Conservation (phyloP, 2,797 vertebrate species). For the Typhlichthys subterraneus region DNA sequence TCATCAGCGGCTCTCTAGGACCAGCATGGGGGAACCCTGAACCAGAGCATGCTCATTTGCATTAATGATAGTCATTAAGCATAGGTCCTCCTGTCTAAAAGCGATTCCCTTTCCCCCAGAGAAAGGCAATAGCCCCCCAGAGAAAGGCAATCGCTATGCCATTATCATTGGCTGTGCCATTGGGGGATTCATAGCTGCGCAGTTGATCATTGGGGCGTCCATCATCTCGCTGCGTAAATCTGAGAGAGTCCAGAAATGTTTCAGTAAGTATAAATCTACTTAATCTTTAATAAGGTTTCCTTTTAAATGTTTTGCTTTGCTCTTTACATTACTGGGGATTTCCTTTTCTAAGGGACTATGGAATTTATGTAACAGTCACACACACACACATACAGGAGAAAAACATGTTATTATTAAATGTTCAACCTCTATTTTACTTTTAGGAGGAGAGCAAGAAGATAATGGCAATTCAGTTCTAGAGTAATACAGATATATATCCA, state of each 20-base stretch:
- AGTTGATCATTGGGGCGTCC: slow-evolving; percentile 47
- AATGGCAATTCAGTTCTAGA: slow-evolving; percentile 37
- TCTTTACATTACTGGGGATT: neutral
- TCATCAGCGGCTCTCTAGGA: too few species aligned
- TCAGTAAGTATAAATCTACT: slow-evolving; percentile 41
- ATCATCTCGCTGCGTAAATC: slow-evolving; percentile 45
- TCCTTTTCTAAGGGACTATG: neutral
- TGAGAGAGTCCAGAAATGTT: slow-evolving; percentile 41
- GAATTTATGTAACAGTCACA: neutral
- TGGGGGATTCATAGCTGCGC: slow-evolving; percentile 59
- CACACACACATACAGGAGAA: neutral
- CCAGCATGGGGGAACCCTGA: too few species aligned
- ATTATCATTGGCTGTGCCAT: slow-evolving; percentile 52
- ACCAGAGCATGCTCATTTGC: neutral
- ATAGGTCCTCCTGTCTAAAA: neutral
- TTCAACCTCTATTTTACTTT: slow-evolving; percentile 25
- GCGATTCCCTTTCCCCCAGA: slow-evolving; percentile 28
- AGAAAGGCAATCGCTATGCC: slow-evolving; percentile 9
- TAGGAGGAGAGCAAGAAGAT: slow-evolving; percentile 47
- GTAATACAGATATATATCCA: slow-evolving; percentile 16
- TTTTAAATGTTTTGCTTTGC: neutral
- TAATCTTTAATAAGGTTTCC: neutral
- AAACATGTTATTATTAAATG: neutral
- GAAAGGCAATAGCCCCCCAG: slow-evolving; percentile 30
- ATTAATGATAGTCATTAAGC: neutral